These are phyloP conservation scores for Syngnathus typhle DNA, from an alignment of 2,113 vertebrate genomes.

Conservation along the genomic window DNA sequence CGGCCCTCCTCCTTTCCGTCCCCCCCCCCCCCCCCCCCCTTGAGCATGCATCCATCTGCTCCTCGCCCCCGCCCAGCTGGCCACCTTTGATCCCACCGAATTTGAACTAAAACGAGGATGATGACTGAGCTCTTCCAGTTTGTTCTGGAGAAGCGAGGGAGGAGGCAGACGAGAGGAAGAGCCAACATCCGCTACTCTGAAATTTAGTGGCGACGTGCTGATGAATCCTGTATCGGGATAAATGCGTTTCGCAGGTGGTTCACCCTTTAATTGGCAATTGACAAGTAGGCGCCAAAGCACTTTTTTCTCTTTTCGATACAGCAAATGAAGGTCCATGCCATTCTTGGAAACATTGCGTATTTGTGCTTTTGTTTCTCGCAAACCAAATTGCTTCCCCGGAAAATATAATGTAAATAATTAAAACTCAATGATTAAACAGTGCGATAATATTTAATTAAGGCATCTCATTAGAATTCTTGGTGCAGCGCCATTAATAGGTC, in stretches of 20 bases:
- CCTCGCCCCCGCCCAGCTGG: slow-evolving; percentile 65
- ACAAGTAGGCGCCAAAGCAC: background rate
- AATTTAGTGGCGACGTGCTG: background rate
- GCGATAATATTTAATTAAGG: slow-evolving; percentile 80
- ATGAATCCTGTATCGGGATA: slow-evolving; percentile 11
- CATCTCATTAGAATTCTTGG: slow-evolving; percentile 71
- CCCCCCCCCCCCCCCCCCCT: slow-evolving; percentile 43
- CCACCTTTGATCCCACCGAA: slow-evolving; percentile 73
- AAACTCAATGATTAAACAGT: slow-evolving; percentile 74
- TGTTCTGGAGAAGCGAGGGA: slow-evolving; percentile 33
- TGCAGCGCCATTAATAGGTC: slow-evolving; percentile 67
- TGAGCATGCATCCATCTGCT: slow-evolving; percentile 70
- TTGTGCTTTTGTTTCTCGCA: background rate
- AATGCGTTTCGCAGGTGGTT: slow-evolving; percentile 8
- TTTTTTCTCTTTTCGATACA: background rate
- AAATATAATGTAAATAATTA: slow-evolving; percentile 78
- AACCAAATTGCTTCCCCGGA: slow-evolving; percentile 64
- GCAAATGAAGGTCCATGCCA: background rate
- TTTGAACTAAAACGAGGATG: slow-evolving; percentile 68
- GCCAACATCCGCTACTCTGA: slow-evolving; percentile 8
- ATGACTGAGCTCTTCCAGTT: slow-evolving; percentile 76
- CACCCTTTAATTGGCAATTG: background rate
- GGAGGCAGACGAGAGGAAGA: slow-evolving; percentile 29
- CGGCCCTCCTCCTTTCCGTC: slow-evolving; percentile 54
- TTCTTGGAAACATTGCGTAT: background rate